A percentile compares a stretch with the other conserved stretches of the same genome.
Conservation (phyloP, 37 sponge, comb jelly and placozoan genomes). For the Eunapius fragilis region DNA sequence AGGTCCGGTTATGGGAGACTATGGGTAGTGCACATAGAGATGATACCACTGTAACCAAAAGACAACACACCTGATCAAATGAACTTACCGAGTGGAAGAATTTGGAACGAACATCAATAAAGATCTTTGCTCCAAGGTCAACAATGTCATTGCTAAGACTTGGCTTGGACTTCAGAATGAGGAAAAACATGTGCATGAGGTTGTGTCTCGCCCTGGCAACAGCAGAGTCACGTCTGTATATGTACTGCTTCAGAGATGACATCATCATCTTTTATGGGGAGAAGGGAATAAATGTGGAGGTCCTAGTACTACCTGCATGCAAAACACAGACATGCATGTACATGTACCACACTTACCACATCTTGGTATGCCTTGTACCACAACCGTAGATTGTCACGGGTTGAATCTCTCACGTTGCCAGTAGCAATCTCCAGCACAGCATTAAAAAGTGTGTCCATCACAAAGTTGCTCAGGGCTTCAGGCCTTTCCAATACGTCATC, state of each 20-base stretch:
- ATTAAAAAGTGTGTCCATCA: slow-evolving; percentile 46
- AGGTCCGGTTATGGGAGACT: neutral
- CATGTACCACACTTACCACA: neutral
- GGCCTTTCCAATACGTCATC: slow-evolving; percentile 33
- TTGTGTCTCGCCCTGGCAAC: slow-evolving; percentile 24
- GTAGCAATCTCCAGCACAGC: slow-evolving; percentile 38
- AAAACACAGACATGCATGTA: too few relatives aligned
- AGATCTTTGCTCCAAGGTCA: neutral
- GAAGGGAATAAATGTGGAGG: neutral
- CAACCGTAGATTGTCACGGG: slow-evolving; percentile 2
- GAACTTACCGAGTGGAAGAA: neutral
- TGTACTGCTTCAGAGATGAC: slow-evolving; percentile 44
- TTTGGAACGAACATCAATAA: neutral
- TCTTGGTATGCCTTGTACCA: slow-evolving; percentile 63
- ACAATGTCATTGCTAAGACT: slow-evolving; percentile 11
- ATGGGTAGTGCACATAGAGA: too few relatives aligned
- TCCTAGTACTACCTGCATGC: too few relatives aligned
- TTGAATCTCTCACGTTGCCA: neutral
- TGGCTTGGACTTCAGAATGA: slow-evolving; percentile 21
- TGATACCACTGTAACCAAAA: too few relatives aligned
- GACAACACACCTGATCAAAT: neutral
- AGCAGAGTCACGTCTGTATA: slow-evolving; percentile 20
- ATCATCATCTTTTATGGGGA: slow-evolving; percentile 59
- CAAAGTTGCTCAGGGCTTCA: slow-evolving; percentile 35
- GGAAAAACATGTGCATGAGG: slow-evolving; percentile 53